Evolutionary conservation across 2,797 vertebrate species (phyloP), one percentile per base, ranked within the genome.

Genomic region (Hydrocynus forskahlii): DNA sequence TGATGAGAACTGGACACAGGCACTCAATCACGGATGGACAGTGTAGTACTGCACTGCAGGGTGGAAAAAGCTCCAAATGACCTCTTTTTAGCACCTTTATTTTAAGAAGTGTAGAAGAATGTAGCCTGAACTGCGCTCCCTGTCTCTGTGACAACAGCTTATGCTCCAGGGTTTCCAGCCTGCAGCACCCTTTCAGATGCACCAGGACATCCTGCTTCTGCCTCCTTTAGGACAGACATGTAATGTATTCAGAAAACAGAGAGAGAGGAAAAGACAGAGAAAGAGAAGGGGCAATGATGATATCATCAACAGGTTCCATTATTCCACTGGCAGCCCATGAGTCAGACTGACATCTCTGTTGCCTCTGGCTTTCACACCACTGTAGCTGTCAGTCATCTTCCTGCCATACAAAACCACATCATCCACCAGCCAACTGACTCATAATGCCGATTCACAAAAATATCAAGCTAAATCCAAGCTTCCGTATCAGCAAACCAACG

Each of bases 381-480:
- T 13, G 40, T 38, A 64, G 35, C 70, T 82, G 82, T 71, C 82
- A 86, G 73, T 86, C 76, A 81, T 67, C 45, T 21, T 16, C 5
- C 25, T 50, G n/a, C 17, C 57, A 40, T n/a, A 48, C 25, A 75
- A 67, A 59, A n/a, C 43, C 62, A 1, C 0, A 59, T 68, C 52
- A 81, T 38, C 29, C 38, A 12, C 66, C 23, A 75, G 52, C 64
- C 13, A 67, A 40, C 71, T 59, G 60, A 74, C 55, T 75, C 71
- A 67, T 25, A 75, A 59, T 45, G 8, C 52, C 38, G 70, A 29
- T 55, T 29, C 70, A 55, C 10, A 25, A 35, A 76, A 54, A 4
- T 6, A 76, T 45, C 16, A 40, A 38, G 62, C 50, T 81, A 69
- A 57, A 52, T 70, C 17, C 59, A 17, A 64, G 16, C 62, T 38